Conservation (phyloP, 2,113 vertebrate species). For the Amazona vittata region DNA sequence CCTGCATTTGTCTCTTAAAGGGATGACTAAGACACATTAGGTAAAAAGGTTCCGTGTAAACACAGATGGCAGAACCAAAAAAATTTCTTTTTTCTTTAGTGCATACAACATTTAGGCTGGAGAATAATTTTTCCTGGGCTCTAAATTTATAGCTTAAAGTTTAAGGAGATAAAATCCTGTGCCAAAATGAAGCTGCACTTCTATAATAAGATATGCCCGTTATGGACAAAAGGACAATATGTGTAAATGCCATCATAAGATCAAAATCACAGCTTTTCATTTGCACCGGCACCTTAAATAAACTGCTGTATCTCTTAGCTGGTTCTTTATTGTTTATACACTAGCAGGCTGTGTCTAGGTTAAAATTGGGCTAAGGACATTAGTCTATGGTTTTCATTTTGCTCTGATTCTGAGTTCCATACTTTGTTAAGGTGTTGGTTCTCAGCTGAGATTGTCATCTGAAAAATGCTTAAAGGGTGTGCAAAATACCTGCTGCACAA, state of each 20-base stretch:
- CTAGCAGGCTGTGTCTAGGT: neutral
- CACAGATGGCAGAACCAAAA: neutral
- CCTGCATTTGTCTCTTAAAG: neutral
- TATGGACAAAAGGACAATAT: neutral
- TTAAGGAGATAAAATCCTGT: neutral
- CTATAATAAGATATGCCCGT: no score
- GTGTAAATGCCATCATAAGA: neutral
- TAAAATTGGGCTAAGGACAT: neutral
- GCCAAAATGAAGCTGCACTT: neutral
- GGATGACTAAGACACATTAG: neutral
- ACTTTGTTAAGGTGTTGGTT: neutral
- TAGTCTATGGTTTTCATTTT: neutral
- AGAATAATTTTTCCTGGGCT: neutral
- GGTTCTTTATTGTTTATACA: neutral
- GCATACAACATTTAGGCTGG: neutral
- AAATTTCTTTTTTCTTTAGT: neutral
- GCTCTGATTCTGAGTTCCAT: neutral
- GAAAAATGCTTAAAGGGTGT: neutral
- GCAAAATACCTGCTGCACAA: neutral
- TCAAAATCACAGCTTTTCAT: neutral
- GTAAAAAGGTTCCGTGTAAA: neutral
- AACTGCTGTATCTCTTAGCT: neutral
- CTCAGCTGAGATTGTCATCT: neutral
- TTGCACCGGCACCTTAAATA: neutral
- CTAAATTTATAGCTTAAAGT: neutral